Base-by-base conservation (phyloP, 2,888 invertebrate species). In the Caenorhabditis plicata region DNA sequence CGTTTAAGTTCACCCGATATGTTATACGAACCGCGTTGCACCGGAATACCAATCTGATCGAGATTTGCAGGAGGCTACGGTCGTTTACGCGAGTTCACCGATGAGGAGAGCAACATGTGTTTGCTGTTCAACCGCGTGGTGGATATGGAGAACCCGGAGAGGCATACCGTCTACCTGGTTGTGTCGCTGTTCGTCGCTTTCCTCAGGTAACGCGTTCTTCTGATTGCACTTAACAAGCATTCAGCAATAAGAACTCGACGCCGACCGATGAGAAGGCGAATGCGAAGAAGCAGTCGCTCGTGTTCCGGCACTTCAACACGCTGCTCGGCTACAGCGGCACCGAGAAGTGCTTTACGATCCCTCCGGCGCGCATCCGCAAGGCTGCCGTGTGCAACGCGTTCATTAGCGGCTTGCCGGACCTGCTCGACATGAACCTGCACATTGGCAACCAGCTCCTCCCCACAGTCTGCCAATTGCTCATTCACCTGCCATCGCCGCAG, bases 361-460 rank as follows among this genome's bases (percentile, higher is more conserved):
- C 91, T 4, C 92, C 96, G 0, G 87, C 88, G 48, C 87, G 88
- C 57, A 83, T 96, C 83, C 90, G 95, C 75, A 86, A 88, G 54
- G 93, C 94, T 0, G 90, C 95, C 0, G 91, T 93, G 1, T 95
- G 95, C 84, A 94, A 93, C 83, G 92, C 92, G 1, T 96, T 95
- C 81, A 85, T 98, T 81, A 88, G 91, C 26, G 93, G 92, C 80
- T 83, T 96, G 61, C 92, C 95, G 1, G 75, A 84, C 81, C 83
- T 98, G 11, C 81, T 98, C 79, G 98, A 98, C 82, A 91, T 92
- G 82, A 98, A 98, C 83, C 91, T 94, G 81, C 85, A 89, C 64
- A 91, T 98, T 86, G 95, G 95, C 42, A 89, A 89, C 72, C 86
- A 88, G 54, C 87, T 98, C 46, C 86, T 95, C 5, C 89, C 91